Base-by-base conservation (phyloP, 92 coral and sea anemone genomes). In the Heteractis magnifica region DNA sequence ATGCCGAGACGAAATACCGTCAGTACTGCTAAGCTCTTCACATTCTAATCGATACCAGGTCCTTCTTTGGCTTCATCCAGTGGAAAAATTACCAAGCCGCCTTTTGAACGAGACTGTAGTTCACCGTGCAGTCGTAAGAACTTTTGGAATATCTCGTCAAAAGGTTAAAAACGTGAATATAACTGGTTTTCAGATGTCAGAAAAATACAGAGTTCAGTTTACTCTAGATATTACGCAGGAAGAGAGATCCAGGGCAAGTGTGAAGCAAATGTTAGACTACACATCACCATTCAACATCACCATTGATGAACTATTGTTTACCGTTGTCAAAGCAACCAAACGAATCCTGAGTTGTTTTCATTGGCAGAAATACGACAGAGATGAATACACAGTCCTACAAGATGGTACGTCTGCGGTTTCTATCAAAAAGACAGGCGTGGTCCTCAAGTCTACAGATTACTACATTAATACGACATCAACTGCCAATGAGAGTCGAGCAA, bases 391-490 rank as follows among this genome's bases (percentile, higher is more conserved):
- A 4, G 65, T 84, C 19, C 55, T 84, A n/a, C 20, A 76, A 58
- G 15, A 52, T 19, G 72, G 76, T 73, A 72, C 72, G 34, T 84
- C 91, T 65, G 91, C 90, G 60, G 79, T 88, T 15, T 16, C 65
- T 20, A 65, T 88, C 70, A 88, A 75, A 26, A 51, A 9, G 58
- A 51, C 91, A 49, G 79, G 84, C 77, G 91, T 71, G 75, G 81
- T 80, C 11, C 49, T 88, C 10, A 51, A 76, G 11, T 26, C 50
- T 4, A 58, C 65, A 41, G 76, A 76, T 14, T 84, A 84, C 53
- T 65, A 60, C 21, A 59, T 21, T 11, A 84, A 84, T 51, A 52
- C 87, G 26, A 51, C 44, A 34, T 34, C 26, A 20, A 26, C 51
- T 44, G 51, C 72, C 52, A 80, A 80, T 51, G 56, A 8, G 49